These are phyloP conservation scores for Drosophila burlai DNA, from an alignment of 1,140 invertebrate genomes.

Conservation along the genomic window DNA sequence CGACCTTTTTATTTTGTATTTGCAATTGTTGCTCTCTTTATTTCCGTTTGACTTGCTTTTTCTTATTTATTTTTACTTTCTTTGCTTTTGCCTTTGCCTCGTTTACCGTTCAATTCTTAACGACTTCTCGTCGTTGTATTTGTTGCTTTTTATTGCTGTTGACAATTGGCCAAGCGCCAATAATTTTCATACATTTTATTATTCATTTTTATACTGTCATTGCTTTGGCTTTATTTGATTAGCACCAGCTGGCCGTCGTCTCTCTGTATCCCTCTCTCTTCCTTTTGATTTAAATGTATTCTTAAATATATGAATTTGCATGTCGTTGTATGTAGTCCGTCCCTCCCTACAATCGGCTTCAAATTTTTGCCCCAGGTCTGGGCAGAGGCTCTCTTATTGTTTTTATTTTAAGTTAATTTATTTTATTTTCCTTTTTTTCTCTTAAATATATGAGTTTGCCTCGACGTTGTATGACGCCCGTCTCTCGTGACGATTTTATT, in stretches of 20 bases:
- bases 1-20: constrained; percentile 4
- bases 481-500: background rate
- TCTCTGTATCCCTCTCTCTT: background rate
- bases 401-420: background rate
- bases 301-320: constrained; percentile 19
- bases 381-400: no score
- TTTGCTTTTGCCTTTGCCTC: constrained; percentile 18
- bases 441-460: no score
- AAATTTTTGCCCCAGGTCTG: no score
- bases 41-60: background rate
- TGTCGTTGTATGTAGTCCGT: background rate
- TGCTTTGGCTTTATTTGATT: constrained; percentile 49
- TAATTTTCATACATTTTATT: constrained; percentile 74
- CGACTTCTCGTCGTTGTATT: constrained; percentile 16
- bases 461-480: background rate
- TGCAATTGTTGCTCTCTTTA: constrained; percentile 8
- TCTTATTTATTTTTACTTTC: no score
- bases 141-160: constrained; percentile 33
- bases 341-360: no score
- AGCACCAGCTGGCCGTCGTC: constrained; percentile 3
- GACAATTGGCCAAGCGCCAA: constrained; percentile 80
- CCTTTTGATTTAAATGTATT: constrained; percentile 33
- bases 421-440: constrained; percentile 8
- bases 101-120: constrained; percentile 21
- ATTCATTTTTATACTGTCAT: constrained; percentile 74